Percentiles rank a stretch among this genome's conserved stretches.
Conservation (phyloP, 2,113 vertebrate genomes). For the Gnathonemus echidnorhynchus region DNA sequence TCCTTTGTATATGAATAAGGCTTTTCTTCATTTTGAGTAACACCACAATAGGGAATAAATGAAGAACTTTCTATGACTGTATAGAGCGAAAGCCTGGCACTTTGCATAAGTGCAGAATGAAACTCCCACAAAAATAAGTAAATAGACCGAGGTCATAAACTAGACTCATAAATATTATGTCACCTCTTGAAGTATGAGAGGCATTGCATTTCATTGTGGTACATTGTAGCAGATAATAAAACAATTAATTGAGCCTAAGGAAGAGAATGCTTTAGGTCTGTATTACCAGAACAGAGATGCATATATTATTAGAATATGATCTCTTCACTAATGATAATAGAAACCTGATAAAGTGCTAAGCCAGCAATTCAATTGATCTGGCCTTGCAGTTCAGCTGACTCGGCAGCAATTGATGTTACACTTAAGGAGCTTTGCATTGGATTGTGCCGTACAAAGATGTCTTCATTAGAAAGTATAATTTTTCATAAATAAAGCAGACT, state of each 20-base stretch:
- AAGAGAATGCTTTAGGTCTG: background rate
- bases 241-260: background rate
- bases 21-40: background rate
- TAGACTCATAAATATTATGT: background rate
- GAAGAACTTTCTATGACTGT: background rate
- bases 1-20: background rate
- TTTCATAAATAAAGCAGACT: background rate
- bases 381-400: background rate
- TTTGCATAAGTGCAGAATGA: background rate
- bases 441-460: no score
- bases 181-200: background rate
- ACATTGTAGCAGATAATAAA: background rate
- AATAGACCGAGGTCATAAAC: background rate
- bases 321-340: background rate
- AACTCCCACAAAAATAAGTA: background rate
- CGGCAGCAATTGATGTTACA: background rate
- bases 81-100: background rate
- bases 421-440: background rate
- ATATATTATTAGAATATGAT: constrained; percentile 15
- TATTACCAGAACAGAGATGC: background rate
- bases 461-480: background rate
- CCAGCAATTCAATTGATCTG: background rate
- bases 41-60: background rate
- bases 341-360: background rate
- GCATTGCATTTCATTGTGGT: background rate